Evolutionary conservation across 2,888 invertebrate genomes (phyloP).

Genomic region (Bombylius major): DNA sequence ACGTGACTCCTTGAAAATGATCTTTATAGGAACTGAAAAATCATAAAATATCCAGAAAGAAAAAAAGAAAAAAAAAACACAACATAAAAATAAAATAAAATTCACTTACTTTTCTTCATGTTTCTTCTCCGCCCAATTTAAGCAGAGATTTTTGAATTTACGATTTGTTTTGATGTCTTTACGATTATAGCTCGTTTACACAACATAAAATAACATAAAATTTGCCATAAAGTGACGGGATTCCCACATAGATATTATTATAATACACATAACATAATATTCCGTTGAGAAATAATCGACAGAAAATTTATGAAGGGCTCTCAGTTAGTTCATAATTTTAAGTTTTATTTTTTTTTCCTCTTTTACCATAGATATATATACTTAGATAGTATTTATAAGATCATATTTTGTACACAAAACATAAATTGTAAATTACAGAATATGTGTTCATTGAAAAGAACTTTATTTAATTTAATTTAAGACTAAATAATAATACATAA

Average conservation of each 20-base stretch:
- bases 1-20: background rate
- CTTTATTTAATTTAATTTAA: too few relatives aligned
- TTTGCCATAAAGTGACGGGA: slow-evolving; percentile 25
- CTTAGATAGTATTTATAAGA: too few relatives aligned
- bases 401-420: too few relatives aligned
- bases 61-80: too few relatives aligned
- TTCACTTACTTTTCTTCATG: too few relatives aligned
- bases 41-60: too few relatives aligned
- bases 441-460: too few relatives aligned
- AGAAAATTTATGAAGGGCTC: slow-evolving; percentile 6
- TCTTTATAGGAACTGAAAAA: too few relatives aligned
- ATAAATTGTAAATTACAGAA: too few relatives aligned
- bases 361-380: background rate
- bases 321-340: background rate
- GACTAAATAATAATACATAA: too few relatives aligned
- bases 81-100: too few relatives aligned
- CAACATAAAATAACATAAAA: slow-evolving; percentile 38
- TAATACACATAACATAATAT: background rate
- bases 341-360: too few relatives aligned
- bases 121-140: slow-evolving; percentile 10
- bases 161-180: slow-evolving; percentile 40
- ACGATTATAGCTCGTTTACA: slow-evolving; percentile 39
- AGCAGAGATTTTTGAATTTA: slow-evolving; percentile 34
- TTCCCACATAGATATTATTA: slow-evolving; percentile 1
- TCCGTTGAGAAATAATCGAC: slow-evolving; percentile 6